A percentile compares a stretch with the other conserved stretches of the same genome.
Conservation (phyloP, 2,888 invertebrate genomes). For the Lottia scabra region DNA sequence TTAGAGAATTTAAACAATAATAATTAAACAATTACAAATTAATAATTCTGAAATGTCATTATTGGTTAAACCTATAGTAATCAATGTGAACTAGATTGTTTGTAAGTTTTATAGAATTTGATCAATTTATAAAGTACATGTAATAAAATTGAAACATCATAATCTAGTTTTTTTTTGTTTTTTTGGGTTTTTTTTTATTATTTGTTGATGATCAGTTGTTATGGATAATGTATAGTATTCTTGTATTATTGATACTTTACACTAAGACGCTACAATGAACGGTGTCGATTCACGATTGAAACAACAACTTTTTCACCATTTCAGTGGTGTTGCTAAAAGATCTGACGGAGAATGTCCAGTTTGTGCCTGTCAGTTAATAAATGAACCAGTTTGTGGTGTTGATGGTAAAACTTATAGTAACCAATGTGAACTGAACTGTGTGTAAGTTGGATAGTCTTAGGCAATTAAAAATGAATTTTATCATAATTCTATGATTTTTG, state of each 20-base stretch:
- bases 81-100: slow-evolving; percentile 14
- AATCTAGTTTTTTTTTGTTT: too few relatives aligned
- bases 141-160: background rate
- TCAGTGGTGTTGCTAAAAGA: background rate
- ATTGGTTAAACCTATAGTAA: slow-evolving; percentile 19
- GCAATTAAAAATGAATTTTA: too few relatives aligned
- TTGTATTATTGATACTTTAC: too few relatives aligned
- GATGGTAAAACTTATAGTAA: slow-evolving; percentile 19
- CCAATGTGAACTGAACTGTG: slow-evolving; percentile 16
- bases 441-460: too few relatives aligned
- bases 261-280: too few relatives aligned
- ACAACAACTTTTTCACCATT: too few relatives aligned
- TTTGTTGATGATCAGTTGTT: slow-evolving; percentile 12
- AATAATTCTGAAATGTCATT: too few relatives aligned
- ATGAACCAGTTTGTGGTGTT: slow-evolving; percentile 15
- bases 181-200: too few relatives aligned
- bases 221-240: too few relatives aligned
- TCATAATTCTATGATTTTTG: too few relatives aligned
- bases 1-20: background rate
- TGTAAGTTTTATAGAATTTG: background rate
- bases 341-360: background rate
- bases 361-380: slow-evolving; percentile 16
- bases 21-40: too few relatives aligned
- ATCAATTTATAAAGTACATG: background rate
- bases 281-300: too few relatives aligned